Evolutionary conservation across 2,888 invertebrate genomes (phyloP).

Genomic region (Nowickia ferox): DNA sequence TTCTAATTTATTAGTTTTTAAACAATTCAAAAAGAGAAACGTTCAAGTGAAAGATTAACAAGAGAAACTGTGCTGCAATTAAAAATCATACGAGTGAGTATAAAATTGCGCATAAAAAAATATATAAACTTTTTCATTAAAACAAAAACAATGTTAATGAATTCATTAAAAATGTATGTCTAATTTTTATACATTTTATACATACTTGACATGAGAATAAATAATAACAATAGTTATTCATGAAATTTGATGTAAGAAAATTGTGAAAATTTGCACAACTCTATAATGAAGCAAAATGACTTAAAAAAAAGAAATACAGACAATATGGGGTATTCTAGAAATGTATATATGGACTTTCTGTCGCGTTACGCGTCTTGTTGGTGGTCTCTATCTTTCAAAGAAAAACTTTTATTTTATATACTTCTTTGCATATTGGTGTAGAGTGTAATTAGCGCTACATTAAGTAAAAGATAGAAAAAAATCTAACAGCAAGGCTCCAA

Average conservation of each 20-base stretch:
- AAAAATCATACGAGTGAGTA: background rate
- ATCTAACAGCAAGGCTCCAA: too few relatives aligned
- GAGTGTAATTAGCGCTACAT: too few relatives aligned
- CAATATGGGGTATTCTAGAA: too few relatives aligned
- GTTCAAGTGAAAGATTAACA: background rate
- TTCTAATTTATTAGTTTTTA: background rate
- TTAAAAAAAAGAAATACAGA: too few relatives aligned
- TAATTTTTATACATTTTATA: background rate
- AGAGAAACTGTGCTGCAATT: conserved; percentile 2
- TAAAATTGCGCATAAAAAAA: background rate
- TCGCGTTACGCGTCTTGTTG: too few relatives aligned
- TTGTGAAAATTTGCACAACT: background rate
- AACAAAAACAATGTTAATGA: conserved; percentile 31
- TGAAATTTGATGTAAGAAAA: background rate
- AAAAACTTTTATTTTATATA: too few relatives aligned
- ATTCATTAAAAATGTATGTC: conserved; percentile 31
- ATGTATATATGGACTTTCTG: too few relatives aligned
- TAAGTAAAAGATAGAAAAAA: too few relatives aligned
- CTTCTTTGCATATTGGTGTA: too few relatives aligned
- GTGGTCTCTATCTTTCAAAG: too few relatives aligned
- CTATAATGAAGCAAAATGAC: background rate
- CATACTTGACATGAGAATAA: conserved; percentile 1
- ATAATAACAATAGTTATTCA: conserved; percentile 8
- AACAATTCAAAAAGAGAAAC: background rate
- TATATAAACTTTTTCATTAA: background rate